Base-by-base conservation (phyloP, 2,888 invertebrate genomes). In the Hypercompe scribonia region DNA sequence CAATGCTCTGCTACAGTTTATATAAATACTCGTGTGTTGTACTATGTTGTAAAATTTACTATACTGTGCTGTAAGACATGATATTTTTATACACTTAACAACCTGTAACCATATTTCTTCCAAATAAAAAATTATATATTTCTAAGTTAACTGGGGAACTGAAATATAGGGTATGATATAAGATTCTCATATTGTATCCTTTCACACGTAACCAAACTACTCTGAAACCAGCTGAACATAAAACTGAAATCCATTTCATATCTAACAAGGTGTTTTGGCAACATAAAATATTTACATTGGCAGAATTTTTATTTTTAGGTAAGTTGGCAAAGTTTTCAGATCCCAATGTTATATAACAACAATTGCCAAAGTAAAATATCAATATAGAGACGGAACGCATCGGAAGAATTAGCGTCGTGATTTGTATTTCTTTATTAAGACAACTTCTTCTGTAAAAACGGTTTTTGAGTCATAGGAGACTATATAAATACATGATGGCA, bases 211-310 rank as follows among this genome's bases (percentile, higher is more conserved):
- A 15, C 42, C 31, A n/a, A 66, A 46, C 66, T 18, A 31, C 15
- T 28, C 10, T 2, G 46, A 33, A 67, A 31, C 46, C 46, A 11
- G 18, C 31, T 46, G 28, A 28, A 66, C 31, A 24, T 66, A 24
- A 66, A 42, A 66, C 11, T 21, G 24, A 33, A 31, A 24, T 24
- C 18, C 42, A 46, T 50, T 28, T 34, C 10, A 18, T 58, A 72
- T 63, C 31, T 34, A 67, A 72, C 64, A 64, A 63, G 66, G 67
- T 65, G 39, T 67, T 46, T 72, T 72, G 67, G 46, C 67, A 63
- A 15, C 18, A n/a, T 34, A 42, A 67, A 18, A 71, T 61, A 61
- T 71, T 67, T 71, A 63, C 67, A 28, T 50, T 34, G 39, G 2
- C 10, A 13, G 63, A 46, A 72, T 72, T 67, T 46, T 34, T 50